Evolutionary conservation across 2,113 vertebrate genomes (phyloP), one percentile per base, ranked within the genome.

Genomic region (Engraulis encrasicolus): DNA sequence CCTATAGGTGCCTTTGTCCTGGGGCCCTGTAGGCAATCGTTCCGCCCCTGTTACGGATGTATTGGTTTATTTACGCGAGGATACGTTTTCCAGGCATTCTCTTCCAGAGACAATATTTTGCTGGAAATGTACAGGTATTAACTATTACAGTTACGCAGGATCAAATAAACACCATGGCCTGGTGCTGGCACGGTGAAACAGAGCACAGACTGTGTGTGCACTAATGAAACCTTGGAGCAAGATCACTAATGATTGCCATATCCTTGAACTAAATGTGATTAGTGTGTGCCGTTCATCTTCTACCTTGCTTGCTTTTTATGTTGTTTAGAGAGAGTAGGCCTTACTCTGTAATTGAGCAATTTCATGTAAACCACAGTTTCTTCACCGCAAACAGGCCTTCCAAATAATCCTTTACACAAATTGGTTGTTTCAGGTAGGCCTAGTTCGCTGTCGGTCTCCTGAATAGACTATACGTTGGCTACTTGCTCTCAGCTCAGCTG

Each of bases 91-190:
- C n/a, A 91, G 85, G 78, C 79, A 6, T 77, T 86, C 85, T 78
- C 38, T 91, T 92, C 93, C 93, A 94, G 93, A 89, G 87, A 92
- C 91, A 94, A 94, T 92, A 93, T 94, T 93, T 89, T 92, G 82
- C 90, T 92, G 92, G 92, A 93, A 94, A 93, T 37, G 90, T 92
- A 85, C 91, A 91, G 91, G 92, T 91, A 93, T 93, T 93, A 93
- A 91, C 90, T 91, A 91, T 92, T 91, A 91, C 89, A 91, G 91
- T 86, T 92, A 91, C 89, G 91, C 88, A 92, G 89, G 90, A 90
- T 86, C 90, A 93, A 93, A 93, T 93, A 93, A 94, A 94, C 91
- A 9, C 0, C 81, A 66, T 83, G 81, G 84, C 80, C 12, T 49
- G 82, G 48, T 83, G 80, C 80, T 18, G 66, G 82, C 48, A 1